Evolutionary conservation across 2,888 invertebrate species (phyloP), one percentile per base, ranked within the genome.

Genomic region (Urechis unicinctus): DNA sequence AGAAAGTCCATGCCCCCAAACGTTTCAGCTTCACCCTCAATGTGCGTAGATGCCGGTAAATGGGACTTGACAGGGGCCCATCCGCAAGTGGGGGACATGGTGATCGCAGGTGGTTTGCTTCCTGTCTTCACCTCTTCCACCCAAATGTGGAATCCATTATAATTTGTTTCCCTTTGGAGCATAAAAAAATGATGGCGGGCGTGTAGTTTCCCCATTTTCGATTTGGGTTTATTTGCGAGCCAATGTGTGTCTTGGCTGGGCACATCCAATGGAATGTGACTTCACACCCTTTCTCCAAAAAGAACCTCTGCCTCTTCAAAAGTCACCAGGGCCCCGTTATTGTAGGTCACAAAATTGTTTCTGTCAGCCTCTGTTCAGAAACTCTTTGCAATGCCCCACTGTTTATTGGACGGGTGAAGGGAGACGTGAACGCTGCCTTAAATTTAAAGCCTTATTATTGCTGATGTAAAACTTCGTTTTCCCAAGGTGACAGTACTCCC

Each of bases 91-190:
- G 30, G 0, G 52, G 42, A 41, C 26, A 67, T 13, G 72, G 68
- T 22, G 68, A 62, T 22, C 50, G 61, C 25, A 71, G 41, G 26
- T 58, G 47, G 5, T 67, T 26, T 13, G 61, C 53, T 5, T 62
- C 57, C 2, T 58, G 50, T 42, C 68, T 68, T 2, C 61, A 57
- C 52, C 56, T 50, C 17, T 61, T 67, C 51, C 57, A 55, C 22
- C 64, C 58, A 45, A 66, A 61, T 22, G 53, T 55, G 4, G 57
- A 50, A 25, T 60, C 61, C 9, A 66, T n/a, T 17, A 47, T 58
- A 9, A 70, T 59, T 26, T 58, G 59, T 44, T 61, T 62, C 30
- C 57, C 60, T n/a, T n/a, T 17, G 61, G 63, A 5, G 61, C 63
- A 60, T 61, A 66, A 44, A 66, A 62, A 17, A 71, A 46, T 26